Evolutionary conservation across 2,113 vertebrate species (phyloP), one percentile per base, ranked within the genome.

Genomic region (Tiliqua scincoides): DNA sequence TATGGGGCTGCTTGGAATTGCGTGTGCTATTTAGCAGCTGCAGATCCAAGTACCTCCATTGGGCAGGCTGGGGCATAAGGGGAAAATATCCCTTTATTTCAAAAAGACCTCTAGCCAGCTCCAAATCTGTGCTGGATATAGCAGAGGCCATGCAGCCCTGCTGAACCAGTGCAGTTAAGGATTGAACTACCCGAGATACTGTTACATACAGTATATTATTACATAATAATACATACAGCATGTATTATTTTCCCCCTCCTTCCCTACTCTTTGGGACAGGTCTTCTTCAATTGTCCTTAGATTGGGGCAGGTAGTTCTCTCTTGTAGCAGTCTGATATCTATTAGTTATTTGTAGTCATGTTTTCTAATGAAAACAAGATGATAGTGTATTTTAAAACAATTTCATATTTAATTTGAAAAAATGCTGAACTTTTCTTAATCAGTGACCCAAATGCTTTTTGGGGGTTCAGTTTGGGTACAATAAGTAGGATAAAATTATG

Each of bases 321-420:
- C 20, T 63, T n/a, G n/a, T 52, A 84, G 72, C 61, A 74, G 1
- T 65, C 78, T 80, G 62, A 65, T 43, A 37, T 67, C 30, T 67
- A 48, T 75, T 84, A 35, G 21, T 75, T 75, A 75, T 77, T 74
- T 85, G 15, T 77, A 77, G 15, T 77, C 48, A 65, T 77, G 15
- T 30, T 67, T 85, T 35, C 67, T 68, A 77, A 77, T 85, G 32
- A 77, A 77, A 85, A 37, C 23, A 68, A 67, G 40, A 68, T 68
- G 14, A 65, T 76, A 62, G 2, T 73, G 61, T 4, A 54, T 43
- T 61, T 75, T 76, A 68, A 25, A 43, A 73, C 35, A 84, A 67
- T 67, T 83, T 76, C 30, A 37, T 35, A 67, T 35, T 25, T 65
- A 35, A 76, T 54, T 32, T 76, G 62, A n/a, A 48, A 25, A 75